These are phyloP conservation scores for Scylla paramamosain DNA, from an alignment of 1,140 invertebrate species.

Conservation along the genomic window DNA sequence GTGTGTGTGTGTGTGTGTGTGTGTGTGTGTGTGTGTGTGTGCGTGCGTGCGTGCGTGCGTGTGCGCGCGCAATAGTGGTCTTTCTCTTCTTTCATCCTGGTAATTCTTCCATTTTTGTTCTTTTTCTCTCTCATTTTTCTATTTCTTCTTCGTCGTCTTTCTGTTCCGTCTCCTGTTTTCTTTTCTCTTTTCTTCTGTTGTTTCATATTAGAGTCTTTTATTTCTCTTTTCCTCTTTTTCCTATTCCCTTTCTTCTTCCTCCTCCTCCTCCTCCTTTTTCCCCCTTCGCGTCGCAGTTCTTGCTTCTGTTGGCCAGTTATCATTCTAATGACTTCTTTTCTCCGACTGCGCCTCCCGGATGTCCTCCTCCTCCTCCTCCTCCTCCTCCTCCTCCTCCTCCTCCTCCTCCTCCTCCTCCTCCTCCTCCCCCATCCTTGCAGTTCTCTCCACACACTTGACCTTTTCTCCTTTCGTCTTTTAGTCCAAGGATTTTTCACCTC, in stretches of 20 bases:
- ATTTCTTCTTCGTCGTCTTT: background rate
- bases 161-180: too few relatives aligned
- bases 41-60: too few relatives aligned
- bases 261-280: background rate
- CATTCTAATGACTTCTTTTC: background rate
- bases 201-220: too few relatives aligned
- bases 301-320: background rate
- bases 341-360: background rate
- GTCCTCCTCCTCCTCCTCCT: background rate
- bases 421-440: background rate
- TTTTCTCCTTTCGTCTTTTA: background rate
- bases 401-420: background rate
- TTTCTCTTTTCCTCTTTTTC: background rate
- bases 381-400: background rate
- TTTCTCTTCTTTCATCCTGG: too few relatives aligned
- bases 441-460: background rate
- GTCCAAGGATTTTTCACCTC: background rate
- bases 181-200: too few relatives aligned
- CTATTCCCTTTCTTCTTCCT: background rate
- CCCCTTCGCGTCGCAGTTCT: background rate
- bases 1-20: slow-evolving; percentile 6
- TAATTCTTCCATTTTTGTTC: background rate
- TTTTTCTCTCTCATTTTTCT: background rate
- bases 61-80: too few relatives aligned
- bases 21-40: background rate